Evolutionary conservation across 2,888 invertebrate genomes (phyloP).

Genomic region (Pristionchus japonicus): DNA sequence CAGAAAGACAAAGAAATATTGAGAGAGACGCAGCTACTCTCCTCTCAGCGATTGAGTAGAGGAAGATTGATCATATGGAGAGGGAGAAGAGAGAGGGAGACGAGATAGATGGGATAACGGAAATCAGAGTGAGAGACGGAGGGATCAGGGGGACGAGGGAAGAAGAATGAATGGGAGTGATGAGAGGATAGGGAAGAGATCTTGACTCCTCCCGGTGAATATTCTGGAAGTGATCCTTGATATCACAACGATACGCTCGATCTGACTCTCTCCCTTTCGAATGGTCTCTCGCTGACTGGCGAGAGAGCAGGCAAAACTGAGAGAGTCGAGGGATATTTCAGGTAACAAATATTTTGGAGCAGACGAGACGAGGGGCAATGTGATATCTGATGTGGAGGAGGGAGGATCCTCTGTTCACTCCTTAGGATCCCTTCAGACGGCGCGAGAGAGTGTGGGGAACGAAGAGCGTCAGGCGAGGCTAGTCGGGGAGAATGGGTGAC

Average conservation of each 20-base stretch:
- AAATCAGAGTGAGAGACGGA: neutral
- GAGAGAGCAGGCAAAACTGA: neutral
- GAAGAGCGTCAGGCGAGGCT: neutral
- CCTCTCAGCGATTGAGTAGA: neutral
- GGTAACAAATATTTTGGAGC: neutral
- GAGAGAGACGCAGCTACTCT: neutral
- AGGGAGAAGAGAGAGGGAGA: neutral
- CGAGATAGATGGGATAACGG: neutral
- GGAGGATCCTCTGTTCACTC: neutral
- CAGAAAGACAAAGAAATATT: too few relatives aligned
- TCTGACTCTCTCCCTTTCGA: neutral
- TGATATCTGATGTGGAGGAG: neutral
- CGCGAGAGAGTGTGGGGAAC: neutral
- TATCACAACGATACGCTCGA: neutral
- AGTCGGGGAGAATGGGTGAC: neutral
- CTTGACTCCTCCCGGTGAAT: neutral
- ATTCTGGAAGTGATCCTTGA: neutral
- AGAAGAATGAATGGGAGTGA: neutral
- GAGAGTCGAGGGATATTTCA: neutral
- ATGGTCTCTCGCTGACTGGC: neutral
- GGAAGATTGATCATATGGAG: slow-evolving; percentile 37
- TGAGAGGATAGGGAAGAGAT: neutral
- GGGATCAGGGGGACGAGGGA: neutral
- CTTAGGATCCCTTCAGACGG: neutral
- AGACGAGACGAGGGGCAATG: neutral